phyloP scores from a whole-genome alignment of 2,888 invertebrate species.

The Patella pellucida region DNA sequence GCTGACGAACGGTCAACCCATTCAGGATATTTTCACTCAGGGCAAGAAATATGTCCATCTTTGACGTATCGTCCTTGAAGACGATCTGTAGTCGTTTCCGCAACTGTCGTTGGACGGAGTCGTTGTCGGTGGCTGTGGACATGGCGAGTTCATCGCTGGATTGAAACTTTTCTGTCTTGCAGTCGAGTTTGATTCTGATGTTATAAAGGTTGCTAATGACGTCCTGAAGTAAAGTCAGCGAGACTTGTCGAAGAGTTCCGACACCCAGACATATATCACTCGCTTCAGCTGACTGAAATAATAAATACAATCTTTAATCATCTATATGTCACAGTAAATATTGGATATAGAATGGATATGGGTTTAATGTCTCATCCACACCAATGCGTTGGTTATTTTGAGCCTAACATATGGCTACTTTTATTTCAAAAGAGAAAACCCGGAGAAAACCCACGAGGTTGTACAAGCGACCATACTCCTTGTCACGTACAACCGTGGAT shows the following conservation, averaged over 20 bases:
- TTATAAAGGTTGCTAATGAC: constrained; percentile 41
- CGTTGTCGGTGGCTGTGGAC: constrained; percentile 16
- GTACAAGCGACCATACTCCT: too few species aligned
- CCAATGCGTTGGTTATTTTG: too few species aligned
- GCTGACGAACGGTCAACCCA: constrained; percentile 21
- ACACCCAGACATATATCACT: constrained; percentile 27
- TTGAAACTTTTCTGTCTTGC: constrained; percentile 17
- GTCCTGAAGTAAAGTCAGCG: constrained; percentile 35
- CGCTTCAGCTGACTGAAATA: neutral
- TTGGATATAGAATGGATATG: too few species aligned
- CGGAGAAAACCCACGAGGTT: too few species aligned
- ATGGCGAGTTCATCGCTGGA: constrained; percentile 19
- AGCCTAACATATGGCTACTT: too few species aligned
- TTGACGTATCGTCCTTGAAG: constrained; percentile 24
- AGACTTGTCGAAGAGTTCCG: constrained; percentile 36
- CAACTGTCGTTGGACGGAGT: constrained; percentile 24
- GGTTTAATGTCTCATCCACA: too few species aligned
- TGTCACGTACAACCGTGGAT: too few species aligned
- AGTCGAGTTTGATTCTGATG: constrained; percentile 34
- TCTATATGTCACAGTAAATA: too few species aligned
- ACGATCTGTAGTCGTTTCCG: constrained; percentile 30
- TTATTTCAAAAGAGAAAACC: too few species aligned
- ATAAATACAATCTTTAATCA: too few species aligned
- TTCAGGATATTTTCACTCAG: constrained; percentile 31
- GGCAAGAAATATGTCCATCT: constrained; percentile 22